phyloP scores from a whole-genome alignment of 1,140 invertebrate species.

The Rhyacophila brunnea region DNA sequence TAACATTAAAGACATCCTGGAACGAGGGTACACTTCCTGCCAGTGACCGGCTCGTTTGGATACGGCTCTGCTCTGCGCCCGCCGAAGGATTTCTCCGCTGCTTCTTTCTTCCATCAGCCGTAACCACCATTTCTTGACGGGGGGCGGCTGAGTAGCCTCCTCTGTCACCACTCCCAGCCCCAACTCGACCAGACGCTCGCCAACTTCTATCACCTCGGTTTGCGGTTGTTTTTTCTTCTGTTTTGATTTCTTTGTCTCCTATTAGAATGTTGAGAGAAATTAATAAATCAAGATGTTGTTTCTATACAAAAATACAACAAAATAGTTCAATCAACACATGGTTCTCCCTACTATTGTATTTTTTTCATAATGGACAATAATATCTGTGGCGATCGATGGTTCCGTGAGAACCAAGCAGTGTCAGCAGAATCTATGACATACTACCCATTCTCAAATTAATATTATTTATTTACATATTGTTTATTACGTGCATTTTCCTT shows the following conservation, averaged over 20 bases:
- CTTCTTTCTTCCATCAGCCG: not conserved
- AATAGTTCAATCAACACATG: conserved; percentile 8
- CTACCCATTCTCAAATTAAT: too few species aligned
- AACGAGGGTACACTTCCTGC: conserved; percentile 16
- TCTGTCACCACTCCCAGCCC: conserved; percentile 16
- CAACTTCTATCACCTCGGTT: conserved; percentile 21
- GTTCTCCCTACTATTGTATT: too few species aligned
- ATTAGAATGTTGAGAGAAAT: not conserved
- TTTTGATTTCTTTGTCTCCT: conserved; percentile 7
- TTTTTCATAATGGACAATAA: too few species aligned
- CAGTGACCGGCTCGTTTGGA: conserved; percentile 18
- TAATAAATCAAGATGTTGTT: not conserved
- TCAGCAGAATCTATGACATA: too few species aligned
- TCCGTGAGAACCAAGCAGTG: too few species aligned
- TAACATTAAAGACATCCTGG: not conserved
- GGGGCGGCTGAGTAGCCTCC: not conserved
- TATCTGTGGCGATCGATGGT: too few species aligned
- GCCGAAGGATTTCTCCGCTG: conserved; percentile 4
- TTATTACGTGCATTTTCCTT: too few species aligned
- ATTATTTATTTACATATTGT: too few species aligned
- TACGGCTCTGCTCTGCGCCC: conserved; percentile 18
- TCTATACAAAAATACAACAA: not conserved
- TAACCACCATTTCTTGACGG: conserved; percentile 4
- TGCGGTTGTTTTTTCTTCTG: conserved; percentile 11
- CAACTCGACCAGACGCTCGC: conserved; percentile 23